phyloP scores from a whole-genome alignment of 2,113 vertebrate species.

The Antennarius striatus region DNA sequence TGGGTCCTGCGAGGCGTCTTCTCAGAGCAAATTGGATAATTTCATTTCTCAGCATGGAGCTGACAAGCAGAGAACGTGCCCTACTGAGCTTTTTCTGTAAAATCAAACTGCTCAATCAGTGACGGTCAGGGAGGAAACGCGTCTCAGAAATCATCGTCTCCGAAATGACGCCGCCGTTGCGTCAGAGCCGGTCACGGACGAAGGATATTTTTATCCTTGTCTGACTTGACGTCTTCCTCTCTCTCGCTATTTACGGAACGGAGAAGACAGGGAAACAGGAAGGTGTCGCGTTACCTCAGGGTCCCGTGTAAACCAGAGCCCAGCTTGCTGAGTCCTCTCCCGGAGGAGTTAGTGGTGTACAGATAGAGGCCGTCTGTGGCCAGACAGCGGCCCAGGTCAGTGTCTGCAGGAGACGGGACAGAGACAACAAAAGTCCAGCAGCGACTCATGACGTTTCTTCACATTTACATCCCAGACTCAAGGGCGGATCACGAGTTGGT shows the following conservation, averaged over 20 bases:
- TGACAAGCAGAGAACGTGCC: slow-evolving; percentile 2
- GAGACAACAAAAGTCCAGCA: not conserved
- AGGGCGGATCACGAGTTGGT: not conserved
- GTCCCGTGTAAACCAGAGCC: slow-evolving; percentile 97
- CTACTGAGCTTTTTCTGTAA: not conserved
- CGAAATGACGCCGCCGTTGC: slow-evolving; percentile 16
- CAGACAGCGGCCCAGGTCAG: slow-evolving; percentile 94
- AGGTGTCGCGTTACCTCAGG: slow-evolving; percentile 85
- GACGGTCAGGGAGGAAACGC: slow-evolving; percentile 1
- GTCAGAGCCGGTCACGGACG: slow-evolving; percentile 13
- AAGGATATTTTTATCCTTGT: slow-evolving; percentile 43
- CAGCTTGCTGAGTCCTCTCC: slow-evolving; percentile 96
- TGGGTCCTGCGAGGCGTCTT: not conserved
- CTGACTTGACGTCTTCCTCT: slow-evolving; percentile 12
- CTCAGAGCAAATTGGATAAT: not conserved
- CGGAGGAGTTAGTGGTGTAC: slow-evolving; percentile 96
- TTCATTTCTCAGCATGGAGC: slow-evolving; percentile 9
- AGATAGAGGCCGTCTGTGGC: slow-evolving; percentile 96
- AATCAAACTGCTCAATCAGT: slow-evolving; percentile 28
- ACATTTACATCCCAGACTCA: not conserved
- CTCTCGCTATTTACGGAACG: slow-evolving; percentile 27
- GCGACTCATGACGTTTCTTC: not conserved
- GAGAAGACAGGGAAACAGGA: slow-evolving; percentile 32
- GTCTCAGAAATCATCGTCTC: slow-evolving; percentile 6
- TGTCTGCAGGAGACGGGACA: slow-evolving; percentile 81